Conservation (phyloP, 2,113 vertebrate genomes). For the Brachyhypopomus occidentalis region DNA sequence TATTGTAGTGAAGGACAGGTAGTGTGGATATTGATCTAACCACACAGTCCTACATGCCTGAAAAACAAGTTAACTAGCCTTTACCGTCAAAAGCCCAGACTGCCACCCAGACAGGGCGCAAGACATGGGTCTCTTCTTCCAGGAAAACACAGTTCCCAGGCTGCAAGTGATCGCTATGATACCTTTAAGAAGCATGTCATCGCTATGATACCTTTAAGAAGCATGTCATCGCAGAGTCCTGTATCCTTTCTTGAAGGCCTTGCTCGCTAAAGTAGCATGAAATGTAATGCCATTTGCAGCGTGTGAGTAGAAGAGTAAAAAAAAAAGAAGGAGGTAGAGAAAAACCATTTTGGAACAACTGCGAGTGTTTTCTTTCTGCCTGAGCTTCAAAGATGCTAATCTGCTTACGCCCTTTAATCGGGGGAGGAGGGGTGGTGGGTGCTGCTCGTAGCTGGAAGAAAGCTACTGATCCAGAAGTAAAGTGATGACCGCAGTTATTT, state of each 20-base stretch:
- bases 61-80: neutral
- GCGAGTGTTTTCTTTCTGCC: conserved; percentile 71
- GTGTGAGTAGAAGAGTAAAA: conserved; percentile 52
- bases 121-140: conserved; percentile 16
- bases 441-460: conserved; percentile 76
- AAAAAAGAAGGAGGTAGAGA: conserved; percentile 36
- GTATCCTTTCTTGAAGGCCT: conserved; percentile 64
- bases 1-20: too few species aligned
- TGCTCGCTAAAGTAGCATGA: conserved; percentile 79
- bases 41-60: neutral
- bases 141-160: conserved; percentile 45
- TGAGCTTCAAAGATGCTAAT: conserved; percentile 77
- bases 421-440: conserved; percentile 70
- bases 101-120: neutral
- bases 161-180: conserved; percentile 71
- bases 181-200: conserved; percentile 66
- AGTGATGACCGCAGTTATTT: conserved; percentile 83
- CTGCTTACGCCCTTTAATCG: conserved; percentile 82
- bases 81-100: neutral
- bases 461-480: conserved; percentile 84
- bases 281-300: conserved; percentile 81
- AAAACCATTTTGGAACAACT: conserved; percentile 68
- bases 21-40: neutral
- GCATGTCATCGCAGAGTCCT: conserved; percentile 70
- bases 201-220: conserved; percentile 68